Conservation (phyloP, 2,888 invertebrate species). For the Ectemnius continuus region DNA sequence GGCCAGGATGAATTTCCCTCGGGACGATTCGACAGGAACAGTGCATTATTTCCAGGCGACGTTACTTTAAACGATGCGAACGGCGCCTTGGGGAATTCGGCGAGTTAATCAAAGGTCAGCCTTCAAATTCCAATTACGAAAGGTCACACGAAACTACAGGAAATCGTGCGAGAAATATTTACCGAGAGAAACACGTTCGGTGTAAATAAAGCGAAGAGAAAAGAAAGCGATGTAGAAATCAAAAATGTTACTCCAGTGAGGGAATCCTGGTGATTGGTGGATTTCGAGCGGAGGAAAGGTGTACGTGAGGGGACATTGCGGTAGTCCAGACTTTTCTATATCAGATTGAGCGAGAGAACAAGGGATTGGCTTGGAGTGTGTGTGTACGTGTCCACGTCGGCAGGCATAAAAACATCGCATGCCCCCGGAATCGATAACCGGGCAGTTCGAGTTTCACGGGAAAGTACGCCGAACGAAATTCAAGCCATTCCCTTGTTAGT, state of each 20-base stretch:
- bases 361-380: not conserved
- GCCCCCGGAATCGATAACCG: conserved; percentile 44
- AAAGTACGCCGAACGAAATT: conserved; percentile 32
- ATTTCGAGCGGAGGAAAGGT: too few relatives aligned
- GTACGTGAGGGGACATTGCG: too few relatives aligned
- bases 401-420: conserved; percentile 41
- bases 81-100: not conserved
- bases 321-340: too few relatives aligned
- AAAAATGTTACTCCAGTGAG: too few relatives aligned
- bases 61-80: too few relatives aligned
- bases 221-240: not conserved
- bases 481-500: conserved; percentile 20
- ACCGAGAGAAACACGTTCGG: too few relatives aligned
- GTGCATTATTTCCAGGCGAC: too few relatives aligned
- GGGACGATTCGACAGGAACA: too few relatives aligned
- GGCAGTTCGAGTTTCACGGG: conserved; percentile 30
- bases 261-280: too few relatives aligned
- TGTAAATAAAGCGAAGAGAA: not conserved
- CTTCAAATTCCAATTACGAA: not conserved
- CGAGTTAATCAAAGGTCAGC: not conserved
- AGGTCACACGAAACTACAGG: not conserved
- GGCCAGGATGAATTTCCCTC: too few relatives aligned
- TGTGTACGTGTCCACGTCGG: conserved; percentile 28
- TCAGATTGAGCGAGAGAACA: too few relatives aligned
- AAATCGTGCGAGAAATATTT: too few relatives aligned